A percentile compares a stretch with the other conserved stretches of the same genome.
Evolutionary conservation across 2,888 invertebrate species (phyloP).

Genomic region (Orchesella flavescens): DNA sequence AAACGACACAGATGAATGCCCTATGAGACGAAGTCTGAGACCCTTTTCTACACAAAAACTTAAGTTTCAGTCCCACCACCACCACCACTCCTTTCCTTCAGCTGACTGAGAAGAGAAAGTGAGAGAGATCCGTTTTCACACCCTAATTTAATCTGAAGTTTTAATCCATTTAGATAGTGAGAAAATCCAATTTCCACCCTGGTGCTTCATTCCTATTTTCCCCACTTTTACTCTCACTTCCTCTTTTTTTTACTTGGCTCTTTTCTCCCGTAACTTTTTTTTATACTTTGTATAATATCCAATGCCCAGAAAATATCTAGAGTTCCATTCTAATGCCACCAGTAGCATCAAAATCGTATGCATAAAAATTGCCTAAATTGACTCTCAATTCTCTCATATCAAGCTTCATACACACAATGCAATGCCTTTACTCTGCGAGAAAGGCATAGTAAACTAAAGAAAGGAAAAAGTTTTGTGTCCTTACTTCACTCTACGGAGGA

Average conservation of each 20-base stretch:
- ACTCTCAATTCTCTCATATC: neutral
- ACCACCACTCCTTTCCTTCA: neutral
- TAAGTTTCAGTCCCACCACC: neutral
- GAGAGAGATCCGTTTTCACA: conserved; percentile 51
- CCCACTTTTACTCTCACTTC: conserved; percentile 17
- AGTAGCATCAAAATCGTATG: neutral
- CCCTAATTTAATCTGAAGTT: conserved; percentile 58
- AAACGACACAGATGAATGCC: conserved; percentile 27
- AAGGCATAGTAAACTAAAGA: neutral
- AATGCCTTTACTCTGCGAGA: neutral
- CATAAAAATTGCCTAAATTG: conserved; percentile 1
- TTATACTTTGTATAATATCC: conserved; percentile 1
- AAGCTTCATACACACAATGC: neutral
- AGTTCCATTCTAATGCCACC: neutral
- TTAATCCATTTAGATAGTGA: conserved; percentile 59
- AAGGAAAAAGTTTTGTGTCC: neutral
- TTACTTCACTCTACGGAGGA: neutral
- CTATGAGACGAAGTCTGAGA: conserved; percentile 1
- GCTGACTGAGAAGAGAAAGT: neutral
- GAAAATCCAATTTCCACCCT: conserved; percentile 55
- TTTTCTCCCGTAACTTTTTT: conserved; percentile 2
- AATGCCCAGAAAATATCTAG: neutral
- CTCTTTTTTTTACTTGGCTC: neutral
- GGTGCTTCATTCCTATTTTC: conserved; percentile 22
- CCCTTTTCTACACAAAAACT: neutral